Percentiles rank a stretch among this genome's conserved stretches.
These are phyloP conservation scores for Lasiurus cinereus DNA, from an alignment of 2,113 vertebrate species.

Conservation along the genomic window DNA sequence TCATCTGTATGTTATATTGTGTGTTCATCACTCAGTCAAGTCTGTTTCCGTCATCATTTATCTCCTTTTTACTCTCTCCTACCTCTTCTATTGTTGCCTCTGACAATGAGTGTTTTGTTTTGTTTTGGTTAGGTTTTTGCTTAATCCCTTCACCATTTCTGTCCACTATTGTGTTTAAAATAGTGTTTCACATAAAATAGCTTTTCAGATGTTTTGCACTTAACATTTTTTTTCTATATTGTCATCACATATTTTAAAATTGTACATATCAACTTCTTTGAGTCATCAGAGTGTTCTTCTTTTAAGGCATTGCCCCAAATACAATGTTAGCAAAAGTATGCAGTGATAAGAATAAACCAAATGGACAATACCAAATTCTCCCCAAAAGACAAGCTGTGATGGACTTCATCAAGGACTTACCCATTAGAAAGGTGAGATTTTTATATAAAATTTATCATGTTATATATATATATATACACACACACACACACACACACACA, in stretches of 20 bases:
- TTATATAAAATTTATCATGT: neutral
- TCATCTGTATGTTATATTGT: neutral
- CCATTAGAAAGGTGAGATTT: slow-evolving; percentile 95
- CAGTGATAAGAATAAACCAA: slow-evolving; percentile 98
- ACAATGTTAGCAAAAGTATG: slow-evolving; percentile 98
- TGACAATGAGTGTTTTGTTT: neutral
- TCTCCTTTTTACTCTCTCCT: neutral
- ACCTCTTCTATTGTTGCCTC: neutral
- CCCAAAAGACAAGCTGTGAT: slow-evolving; percentile 91
- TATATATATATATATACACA: neutral
- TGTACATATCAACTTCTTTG: neutral
- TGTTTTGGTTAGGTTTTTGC: neutral
- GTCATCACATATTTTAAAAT: slow-evolving; percentile 12
- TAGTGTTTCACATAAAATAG: neutral
- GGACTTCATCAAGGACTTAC: slow-evolving; percentile 94
- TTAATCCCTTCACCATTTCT: neutral
- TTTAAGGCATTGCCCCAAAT: slow-evolving; percentile 97
- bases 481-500: too few relatives aligned
- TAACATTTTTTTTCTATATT: slow-evolving; percentile 23
- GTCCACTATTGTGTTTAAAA: slow-evolving; percentile 40
- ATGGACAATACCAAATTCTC: slow-evolving; percentile 94
- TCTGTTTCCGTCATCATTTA: neutral
- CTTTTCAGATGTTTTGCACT: slow-evolving; percentile 36
- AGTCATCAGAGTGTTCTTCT: slow-evolving; percentile 66
- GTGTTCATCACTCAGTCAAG: neutral